Base-by-base conservation (phyloP, 2,888 invertebrate genomes). In the Invenusta paracnida region DNA sequence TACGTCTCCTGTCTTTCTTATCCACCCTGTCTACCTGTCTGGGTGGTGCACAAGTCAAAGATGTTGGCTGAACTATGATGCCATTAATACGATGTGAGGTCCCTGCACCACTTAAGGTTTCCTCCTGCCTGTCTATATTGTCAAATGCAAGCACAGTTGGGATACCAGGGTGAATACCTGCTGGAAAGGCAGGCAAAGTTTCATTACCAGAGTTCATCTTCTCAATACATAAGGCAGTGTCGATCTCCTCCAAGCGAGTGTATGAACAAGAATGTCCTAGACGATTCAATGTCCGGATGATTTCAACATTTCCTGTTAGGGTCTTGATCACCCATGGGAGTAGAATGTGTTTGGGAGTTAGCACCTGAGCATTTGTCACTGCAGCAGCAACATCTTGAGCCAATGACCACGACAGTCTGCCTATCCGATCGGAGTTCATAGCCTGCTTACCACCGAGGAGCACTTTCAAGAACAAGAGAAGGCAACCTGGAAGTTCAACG, bases 81-180 rank as follows among this genome's bases (percentile, higher is more conserved):
- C 66, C 66, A 66, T 66, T 66, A 66, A 66, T 66, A n/a, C 66
- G 66, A 66, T 66, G 66, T n/a, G 66, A 66, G 13, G 66, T 66
- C n/a, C 66, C 66, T n/a, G n/a, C 66, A n/a, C 66, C 66, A 66
- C 66, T 66, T n/a, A 66, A 66, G 13, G 66, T 66, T n/a, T 66
- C 66, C 66, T 66, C 66, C 11, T 11, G 13, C n/a, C 66, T 66
- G 66, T 66, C 66, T 17, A 66, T 66, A 66, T 66, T 66, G 66
- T 66, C 66, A 66, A 66, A 66, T n/a, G 66, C 66, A 66, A 66
- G 66, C 66, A 66, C 66, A 66, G 66, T 66, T 66, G 66, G 66
- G 66, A 66, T n/a, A 66, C 66, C 66, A 17, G 66, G 66, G n/a
- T 66, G 66, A 17, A 66, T 66, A n/a, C n/a, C 66, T 17, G 66